Percentiles rank a stretch among this genome's conserved stretches.
phyloP scores from a whole-genome alignment of 2,113 vertebrate species.

The Chloropsis hardwickii region DNA sequence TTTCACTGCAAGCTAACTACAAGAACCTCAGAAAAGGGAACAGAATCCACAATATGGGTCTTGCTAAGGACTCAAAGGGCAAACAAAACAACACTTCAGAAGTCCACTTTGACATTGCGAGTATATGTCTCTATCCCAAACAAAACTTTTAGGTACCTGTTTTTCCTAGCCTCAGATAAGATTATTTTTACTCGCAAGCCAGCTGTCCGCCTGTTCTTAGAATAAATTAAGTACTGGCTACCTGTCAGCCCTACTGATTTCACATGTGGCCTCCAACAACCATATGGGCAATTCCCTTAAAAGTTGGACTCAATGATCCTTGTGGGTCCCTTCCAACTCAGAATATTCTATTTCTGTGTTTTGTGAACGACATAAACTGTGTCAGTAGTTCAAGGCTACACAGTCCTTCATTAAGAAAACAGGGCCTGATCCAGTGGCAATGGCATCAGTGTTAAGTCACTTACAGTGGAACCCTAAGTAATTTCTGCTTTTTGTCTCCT shows the following conservation, averaged over 20 bases:
- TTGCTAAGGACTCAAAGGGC: background rate
- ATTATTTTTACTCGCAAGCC: background rate
- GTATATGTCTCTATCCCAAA: background rate
- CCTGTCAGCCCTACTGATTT: background rate
- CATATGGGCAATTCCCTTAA: background rate
- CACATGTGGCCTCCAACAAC: background rate
- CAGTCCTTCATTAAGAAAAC: background rate
- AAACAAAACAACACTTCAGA: background rate
- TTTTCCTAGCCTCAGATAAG: background rate
- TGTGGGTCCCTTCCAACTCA: background rate
- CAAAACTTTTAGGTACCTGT: background rate
- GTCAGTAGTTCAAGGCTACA: background rate
- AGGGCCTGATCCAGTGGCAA: background rate
- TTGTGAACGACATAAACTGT: background rate
- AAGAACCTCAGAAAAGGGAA: background rate
- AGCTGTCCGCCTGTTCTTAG: background rate
- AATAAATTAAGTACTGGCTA: background rate
- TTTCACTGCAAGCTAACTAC: background rate
- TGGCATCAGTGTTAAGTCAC: background rate
- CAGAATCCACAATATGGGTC: background rate
- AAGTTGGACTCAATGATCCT: background rate
- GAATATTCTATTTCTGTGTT: background rate
- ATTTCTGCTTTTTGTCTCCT: background rate
- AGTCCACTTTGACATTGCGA: background rate
- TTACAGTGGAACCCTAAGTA: background rate